Evolutionary conservation across 2,797 vertebrate genomes (phyloP), one percentile per base, ranked within the genome.

Genomic region (Meriones psammophilus): DNA sequence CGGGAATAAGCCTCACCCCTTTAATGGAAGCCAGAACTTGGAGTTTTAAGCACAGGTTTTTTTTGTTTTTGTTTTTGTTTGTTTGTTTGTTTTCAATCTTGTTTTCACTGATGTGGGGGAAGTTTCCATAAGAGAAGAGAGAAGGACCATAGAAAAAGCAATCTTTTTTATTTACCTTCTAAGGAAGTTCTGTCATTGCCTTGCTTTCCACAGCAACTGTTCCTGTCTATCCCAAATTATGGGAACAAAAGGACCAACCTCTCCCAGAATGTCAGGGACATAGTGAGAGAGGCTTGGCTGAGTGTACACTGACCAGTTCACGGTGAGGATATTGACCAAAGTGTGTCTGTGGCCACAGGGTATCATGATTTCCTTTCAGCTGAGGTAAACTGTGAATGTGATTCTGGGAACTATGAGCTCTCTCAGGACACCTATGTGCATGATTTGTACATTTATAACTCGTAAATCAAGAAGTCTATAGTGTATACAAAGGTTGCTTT

Each of bases 31-130:
- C 17, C 66, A 28, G 39, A 13, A 10, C 8, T 92, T 95, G 93
- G 39, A 93, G 69, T 87, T 85, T 91, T 64, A 95, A 94, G 50
- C 69, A 68, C 88, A 94, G 69, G 93, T 79, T 69, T 94, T 94
- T 91, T 71, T 58, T 50, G 1, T 94, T 91, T 68, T 58, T 50
- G 1, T 94, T 94, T 89, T 71, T 39, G 39, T 39, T 58, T 50
- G 6, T 94, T 94, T 91, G 39, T 71, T 58, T 50, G 6, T 94
- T 94, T 58, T 10, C 10, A 50, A 8, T 93, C 30, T 33, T 73
- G 8, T 9, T 76, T 20, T 20, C 26, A 88, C 30, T 36, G 89
- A 58, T 1, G 10, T 84, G 56, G 56, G 56, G 58, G 84, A 89
- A 28, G 1, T 39, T 91, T 94, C 46, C 85, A 26, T 77, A 94